Conservation (phyloP, 1,140 invertebrate genomes). For the Globodera ellingtonae region DNA sequence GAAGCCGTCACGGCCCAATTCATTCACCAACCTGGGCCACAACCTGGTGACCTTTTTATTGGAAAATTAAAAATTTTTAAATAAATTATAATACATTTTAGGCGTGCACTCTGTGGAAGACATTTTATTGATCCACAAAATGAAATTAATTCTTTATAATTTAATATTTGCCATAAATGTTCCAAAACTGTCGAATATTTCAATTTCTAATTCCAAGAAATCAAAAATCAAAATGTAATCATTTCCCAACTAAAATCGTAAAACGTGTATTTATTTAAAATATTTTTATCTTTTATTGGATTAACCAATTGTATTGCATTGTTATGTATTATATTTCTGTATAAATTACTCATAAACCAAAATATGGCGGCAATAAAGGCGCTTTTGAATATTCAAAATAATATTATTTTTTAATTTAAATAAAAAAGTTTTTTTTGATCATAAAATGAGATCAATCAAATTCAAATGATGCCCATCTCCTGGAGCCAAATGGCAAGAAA, state of each 20-base stretch:
- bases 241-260: neutral
- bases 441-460: constrained; percentile 26
- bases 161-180: neutral
- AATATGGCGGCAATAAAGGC: too few species aligned
- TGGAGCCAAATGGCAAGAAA: constrained; percentile 51
- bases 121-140: constrained; percentile 45
- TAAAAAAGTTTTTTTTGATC: too few species aligned
- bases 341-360: too few species aligned
- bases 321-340: too few species aligned
- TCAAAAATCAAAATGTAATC: neutral
- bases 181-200: neutral
- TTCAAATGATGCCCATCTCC: constrained; percentile 51
- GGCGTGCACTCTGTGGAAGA: constrained; percentile 60
- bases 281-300: constrained; percentile 3
- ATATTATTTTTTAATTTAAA: neutral
- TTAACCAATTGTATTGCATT: neutral
- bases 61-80: neutral
- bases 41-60: constrained; percentile 44
- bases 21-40: constrained; percentile 63
- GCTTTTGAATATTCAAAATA: neutral
- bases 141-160: neutral
- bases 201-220: neutral
- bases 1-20: constrained; percentile 56
- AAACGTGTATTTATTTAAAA: neutral
- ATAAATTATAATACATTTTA: constrained; percentile 37